Evolutionary conservation across 2,113 vertebrate species (phyloP).

Genomic region (Oenanthe oenanthe): DNA sequence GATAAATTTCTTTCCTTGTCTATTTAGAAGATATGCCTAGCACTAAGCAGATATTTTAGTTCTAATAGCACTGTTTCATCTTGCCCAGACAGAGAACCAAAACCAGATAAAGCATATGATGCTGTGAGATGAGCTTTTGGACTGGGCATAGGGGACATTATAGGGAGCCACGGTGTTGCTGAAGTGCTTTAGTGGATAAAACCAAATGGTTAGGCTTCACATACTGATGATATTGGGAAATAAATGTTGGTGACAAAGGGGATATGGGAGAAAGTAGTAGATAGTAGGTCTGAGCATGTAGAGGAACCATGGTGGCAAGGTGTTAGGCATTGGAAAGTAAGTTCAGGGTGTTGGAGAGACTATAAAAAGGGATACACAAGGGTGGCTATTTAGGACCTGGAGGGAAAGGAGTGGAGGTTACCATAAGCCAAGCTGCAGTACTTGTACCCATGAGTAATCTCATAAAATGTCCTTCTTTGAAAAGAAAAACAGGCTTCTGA

Average conservation of each 20-base stretch:
- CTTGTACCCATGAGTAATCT: neutral
- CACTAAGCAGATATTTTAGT: neutral
- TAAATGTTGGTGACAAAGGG: neutral
- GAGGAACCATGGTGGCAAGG: neutral
- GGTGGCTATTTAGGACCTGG: neutral
- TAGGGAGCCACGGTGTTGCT: accelerated
- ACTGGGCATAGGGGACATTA: accelerated
- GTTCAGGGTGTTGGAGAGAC: neutral
- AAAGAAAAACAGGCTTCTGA: neutral
- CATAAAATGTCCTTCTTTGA: neutral
- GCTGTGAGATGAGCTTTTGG: neutral
- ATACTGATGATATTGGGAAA: neutral
- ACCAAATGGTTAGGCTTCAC: neutral
- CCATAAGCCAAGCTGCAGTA: neutral
- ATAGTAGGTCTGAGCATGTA: neutral
- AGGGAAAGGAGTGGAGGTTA: neutral
- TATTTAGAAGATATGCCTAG: neutral
- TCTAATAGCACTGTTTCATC: neutral
- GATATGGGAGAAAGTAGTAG: neutral
- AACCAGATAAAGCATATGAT: neutral
- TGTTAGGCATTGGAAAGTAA: neutral
- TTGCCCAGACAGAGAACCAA: neutral
- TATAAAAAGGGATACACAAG: neutral
- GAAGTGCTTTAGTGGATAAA: neutral
- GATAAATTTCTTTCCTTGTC: neutral